Percentiles rank a stretch among this genome's conserved stretches.
Conservation (phyloP, 2,797 vertebrate genomes). For the Mionectes olivaceus region DNA sequence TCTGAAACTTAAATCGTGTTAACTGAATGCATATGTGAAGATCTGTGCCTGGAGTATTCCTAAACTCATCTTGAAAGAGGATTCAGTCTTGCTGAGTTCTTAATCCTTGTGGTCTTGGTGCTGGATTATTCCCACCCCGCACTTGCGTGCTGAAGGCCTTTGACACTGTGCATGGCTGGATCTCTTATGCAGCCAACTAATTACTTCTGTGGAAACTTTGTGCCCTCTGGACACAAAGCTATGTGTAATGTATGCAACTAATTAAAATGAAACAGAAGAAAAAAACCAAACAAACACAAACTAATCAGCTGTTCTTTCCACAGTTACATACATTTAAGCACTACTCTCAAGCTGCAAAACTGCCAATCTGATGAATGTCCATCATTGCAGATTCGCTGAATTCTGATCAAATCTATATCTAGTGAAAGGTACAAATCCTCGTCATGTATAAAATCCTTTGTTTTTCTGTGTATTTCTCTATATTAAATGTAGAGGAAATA, state of each 20-base stretch:
- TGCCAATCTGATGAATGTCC: background rate
- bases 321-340: background rate
- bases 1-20: background rate
- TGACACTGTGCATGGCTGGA: fast-evolving
- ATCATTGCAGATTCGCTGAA: background rate
- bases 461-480: background rate
- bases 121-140: background rate
- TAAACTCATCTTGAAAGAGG: background rate
- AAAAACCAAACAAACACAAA: background rate
- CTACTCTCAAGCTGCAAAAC: background rate
- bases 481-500: background rate
- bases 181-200: background rate
- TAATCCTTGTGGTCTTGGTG: background rate
- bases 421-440: background rate
- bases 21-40: background rate
- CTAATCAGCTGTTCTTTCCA: background rate
- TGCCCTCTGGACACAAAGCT: background rate
- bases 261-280: background rate
- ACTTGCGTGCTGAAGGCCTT: background rate
- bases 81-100: fast-evolving
- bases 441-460: background rate
- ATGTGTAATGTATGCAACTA: background rate
- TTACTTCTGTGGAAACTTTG: background rate
- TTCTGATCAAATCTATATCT: background rate
- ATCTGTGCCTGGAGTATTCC: background rate